These are phyloP conservation scores for Aphyosemion australe DNA, from an alignment of 2,113 vertebrate genomes.

Conservation along the genomic window DNA sequence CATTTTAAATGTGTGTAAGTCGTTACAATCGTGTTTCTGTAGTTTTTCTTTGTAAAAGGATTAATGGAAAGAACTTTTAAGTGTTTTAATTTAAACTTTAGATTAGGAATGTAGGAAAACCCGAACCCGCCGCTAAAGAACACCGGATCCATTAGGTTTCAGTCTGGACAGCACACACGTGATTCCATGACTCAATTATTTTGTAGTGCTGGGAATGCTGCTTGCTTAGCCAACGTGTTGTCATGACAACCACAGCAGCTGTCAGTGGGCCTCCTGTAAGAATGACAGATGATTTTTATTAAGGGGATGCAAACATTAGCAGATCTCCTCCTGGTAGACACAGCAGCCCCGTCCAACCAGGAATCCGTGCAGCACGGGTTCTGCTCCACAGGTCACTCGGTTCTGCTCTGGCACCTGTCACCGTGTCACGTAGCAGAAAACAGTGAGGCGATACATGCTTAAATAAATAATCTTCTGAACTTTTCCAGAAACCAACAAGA, in stretches of 20 bases:
- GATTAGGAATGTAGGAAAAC: too few species aligned
- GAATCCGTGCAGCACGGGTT: conserved; percentile 53
- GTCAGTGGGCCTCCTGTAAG: conserved; percentile 81
- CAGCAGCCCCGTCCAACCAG: conserved; percentile 78
- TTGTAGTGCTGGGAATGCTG: conserved; percentile 50
- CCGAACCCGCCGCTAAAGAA: too few species aligned
- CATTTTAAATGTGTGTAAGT: too few species aligned
- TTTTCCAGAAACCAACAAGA: background rate
- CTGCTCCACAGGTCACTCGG: conserved; percentile 41
- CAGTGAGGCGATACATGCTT: too few species aligned
- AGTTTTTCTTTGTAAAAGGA: too few species aligned
- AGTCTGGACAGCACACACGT: conserved; percentile 2
- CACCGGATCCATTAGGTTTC: conserved; percentile 29
- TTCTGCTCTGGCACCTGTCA: conserved; percentile 34
- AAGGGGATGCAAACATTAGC: conserved; percentile 82
- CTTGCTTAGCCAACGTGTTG: conserved; percentile 70
- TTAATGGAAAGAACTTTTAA: too few species aligned
- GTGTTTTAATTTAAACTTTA: too few species aligned
- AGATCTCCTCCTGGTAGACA: conserved; percentile 76
- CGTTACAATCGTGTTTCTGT: too few species aligned
- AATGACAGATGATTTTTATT: conserved; percentile 89
- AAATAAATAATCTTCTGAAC: background rate
- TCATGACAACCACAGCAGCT: conserved; percentile 77
- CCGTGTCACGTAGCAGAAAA: background rate
- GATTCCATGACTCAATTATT: conserved; percentile 24